phyloP scores from a whole-genome alignment of 2,888 invertebrate species.

The Unio pictorum region DNA sequence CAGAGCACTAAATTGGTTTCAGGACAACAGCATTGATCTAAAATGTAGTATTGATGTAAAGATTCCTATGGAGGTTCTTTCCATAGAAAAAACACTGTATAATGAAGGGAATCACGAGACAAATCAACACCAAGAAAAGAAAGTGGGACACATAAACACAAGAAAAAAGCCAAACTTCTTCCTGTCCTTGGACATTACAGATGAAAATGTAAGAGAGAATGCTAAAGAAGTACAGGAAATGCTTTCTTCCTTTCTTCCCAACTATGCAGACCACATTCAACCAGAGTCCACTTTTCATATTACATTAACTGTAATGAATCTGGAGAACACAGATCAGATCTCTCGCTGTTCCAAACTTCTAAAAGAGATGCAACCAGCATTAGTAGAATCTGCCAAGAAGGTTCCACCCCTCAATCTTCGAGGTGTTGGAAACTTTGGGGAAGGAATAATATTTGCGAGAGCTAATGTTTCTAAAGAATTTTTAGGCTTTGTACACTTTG shows the following conservation, averaged over 20 bases:
- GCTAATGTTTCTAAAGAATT: slow-evolving; percentile 59
- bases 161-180: slow-evolving; percentile 60
- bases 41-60: slow-evolving; percentile 6
- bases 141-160: slow-evolving; percentile 9
- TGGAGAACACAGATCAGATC: slow-evolving; percentile 59
- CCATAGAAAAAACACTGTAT: background rate
- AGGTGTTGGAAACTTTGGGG: slow-evolving; percentile 67
- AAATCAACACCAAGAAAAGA: background rate
- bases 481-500: slow-evolving; percentile 52
- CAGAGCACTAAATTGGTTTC: slow-evolving; percentile 6
- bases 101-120: background rate
- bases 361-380: slow-evolving; percentile 33
- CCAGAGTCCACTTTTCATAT: slow-evolving; percentile 65
- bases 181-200: slow-evolving; percentile 66
- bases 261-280: slow-evolving; percentile 63
- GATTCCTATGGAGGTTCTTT: background rate
- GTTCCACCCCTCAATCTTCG: slow-evolving; percentile 47
- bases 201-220: slow-evolving; percentile 48
- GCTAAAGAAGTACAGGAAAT: slow-evolving; percentile 59
- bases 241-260: slow-evolving; percentile 61
- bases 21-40: slow-evolving; percentile 17
- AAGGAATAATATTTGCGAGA: slow-evolving; percentile 69
- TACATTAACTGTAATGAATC: slow-evolving; percentile 68
- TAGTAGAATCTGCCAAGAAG: slow-evolving; percentile 36
- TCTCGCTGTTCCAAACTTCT: slow-evolving; percentile 46